Evolutionary conservation across 2,113 vertebrate genomes (phyloP).

Genomic region (Anhinga rufa): DNA sequence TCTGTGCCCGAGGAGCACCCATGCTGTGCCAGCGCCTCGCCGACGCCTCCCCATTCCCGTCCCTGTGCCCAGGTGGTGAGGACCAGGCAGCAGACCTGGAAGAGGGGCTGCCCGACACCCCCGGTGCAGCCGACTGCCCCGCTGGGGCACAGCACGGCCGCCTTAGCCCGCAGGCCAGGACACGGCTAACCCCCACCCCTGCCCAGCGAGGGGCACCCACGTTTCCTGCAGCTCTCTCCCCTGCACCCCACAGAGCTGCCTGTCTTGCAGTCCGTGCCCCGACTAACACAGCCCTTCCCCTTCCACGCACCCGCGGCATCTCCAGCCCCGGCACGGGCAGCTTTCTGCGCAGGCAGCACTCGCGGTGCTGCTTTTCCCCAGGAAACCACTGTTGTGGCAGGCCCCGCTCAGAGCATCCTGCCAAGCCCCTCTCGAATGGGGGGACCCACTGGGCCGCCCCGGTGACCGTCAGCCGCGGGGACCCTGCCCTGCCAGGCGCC

Average conservation of each 20-base stretch:
- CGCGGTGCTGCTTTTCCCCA: background rate
- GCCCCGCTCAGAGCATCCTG: background rate
- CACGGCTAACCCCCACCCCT: background rate
- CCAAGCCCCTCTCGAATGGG: too few species aligned
- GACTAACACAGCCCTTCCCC: background rate
- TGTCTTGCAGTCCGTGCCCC: fast-evolving
- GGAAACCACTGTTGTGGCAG: background rate
- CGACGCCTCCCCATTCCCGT: background rate
- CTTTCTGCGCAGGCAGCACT: background rate
- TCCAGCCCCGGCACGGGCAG: background rate
- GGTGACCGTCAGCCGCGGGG: background rate
- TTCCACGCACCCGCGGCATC: background rate
- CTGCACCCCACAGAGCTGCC: background rate
- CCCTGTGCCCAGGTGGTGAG: background rate
- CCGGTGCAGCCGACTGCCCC: background rate
- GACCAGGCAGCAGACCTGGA: background rate
- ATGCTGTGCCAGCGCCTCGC: background rate
- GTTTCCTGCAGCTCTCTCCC: background rate
- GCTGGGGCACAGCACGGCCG: background rate
- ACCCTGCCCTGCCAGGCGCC: background rate
- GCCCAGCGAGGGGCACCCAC: background rate
- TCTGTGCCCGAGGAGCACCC: background rate
- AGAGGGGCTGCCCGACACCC: background rate
- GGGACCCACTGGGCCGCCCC: background rate
- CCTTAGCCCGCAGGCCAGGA: background rate